Percentiles rank a stretch among this genome's conserved stretches.
These are phyloP conservation scores for Tachina grossa DNA, from an alignment of 2,888 invertebrate species.

Conservation along the genomic window DNA sequence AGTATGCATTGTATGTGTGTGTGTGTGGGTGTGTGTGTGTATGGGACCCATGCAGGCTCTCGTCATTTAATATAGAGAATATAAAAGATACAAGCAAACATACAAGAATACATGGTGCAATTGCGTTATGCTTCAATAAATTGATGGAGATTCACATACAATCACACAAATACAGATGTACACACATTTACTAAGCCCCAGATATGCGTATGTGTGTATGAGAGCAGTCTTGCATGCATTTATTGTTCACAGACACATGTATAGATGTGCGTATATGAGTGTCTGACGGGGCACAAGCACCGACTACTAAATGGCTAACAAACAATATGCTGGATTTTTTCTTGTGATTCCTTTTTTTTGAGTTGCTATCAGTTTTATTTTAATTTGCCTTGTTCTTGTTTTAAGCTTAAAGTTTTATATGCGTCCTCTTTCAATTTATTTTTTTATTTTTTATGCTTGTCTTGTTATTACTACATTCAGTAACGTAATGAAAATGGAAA, in stretches of 20 bases:
- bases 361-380: slow-evolving; percentile 5
- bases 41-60: slow-evolving; percentile 4
- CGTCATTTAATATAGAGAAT: slow-evolving; percentile 49
- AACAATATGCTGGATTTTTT: slow-evolving; percentile 60
- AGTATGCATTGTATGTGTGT: neutral
- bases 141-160: slow-evolving; percentile 41
- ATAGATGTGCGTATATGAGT: neutral
- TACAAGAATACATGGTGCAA: slow-evolving; percentile 69
- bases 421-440: slow-evolving; percentile 36
- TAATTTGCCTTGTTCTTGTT: slow-evolving; percentile 34
- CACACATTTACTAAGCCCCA: neutral
- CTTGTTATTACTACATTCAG: slow-evolving; percentile 21
- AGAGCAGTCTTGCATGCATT: slow-evolving; percentile 42
- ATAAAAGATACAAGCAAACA: slow-evolving; percentile 53
- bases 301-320: slow-evolving; percentile 58
- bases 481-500: slow-evolving; percentile 55
- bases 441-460: slow-evolving; percentile 14
- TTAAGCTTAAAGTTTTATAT: slow-evolving; percentile 61
- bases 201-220: neutral
- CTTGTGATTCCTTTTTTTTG: slow-evolving; percentile 23
- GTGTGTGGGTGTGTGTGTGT: neutral
- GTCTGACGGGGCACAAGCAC: slow-evolving; percentile 8
- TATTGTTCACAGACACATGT: slow-evolving; percentile 11
- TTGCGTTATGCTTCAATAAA: slow-evolving; percentile 68
- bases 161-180: neutral